These are phyloP conservation scores for Fragum fragum DNA, from an alignment of 2,888 invertebrate species.

Conservation along the genomic window DNA sequence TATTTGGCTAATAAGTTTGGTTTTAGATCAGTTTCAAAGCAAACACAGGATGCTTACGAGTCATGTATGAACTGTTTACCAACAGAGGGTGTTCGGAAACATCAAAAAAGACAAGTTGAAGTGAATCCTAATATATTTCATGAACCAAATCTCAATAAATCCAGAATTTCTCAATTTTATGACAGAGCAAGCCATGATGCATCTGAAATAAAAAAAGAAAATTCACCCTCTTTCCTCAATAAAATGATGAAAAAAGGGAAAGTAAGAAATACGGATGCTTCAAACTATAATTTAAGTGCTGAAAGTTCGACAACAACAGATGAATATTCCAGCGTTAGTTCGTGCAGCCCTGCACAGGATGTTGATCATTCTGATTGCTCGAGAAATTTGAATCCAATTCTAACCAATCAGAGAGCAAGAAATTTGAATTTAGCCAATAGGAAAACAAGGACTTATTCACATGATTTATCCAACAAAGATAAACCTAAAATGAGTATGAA, in stretches of 20 bases:
- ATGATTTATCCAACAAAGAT: no score
- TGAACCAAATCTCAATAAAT: neutral
- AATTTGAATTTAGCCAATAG: neutral
- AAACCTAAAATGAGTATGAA: no score
- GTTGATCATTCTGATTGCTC: neutral
- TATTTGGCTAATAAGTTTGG: conserved; percentile 55
- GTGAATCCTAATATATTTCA: conserved; percentile 1
- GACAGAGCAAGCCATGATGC: no score
- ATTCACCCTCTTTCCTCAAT: no score
- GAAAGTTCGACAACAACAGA: neutral
- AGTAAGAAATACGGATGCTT: neutral
- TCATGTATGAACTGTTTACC: neutral
- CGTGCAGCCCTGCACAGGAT: neutral
- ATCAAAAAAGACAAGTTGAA: neutral
- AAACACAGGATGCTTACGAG: neutral
- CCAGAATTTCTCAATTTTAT: neutral
- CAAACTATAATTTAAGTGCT: neutral
- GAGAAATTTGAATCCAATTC: neutral
- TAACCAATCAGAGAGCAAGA: neutral
- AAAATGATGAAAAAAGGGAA: neutral
- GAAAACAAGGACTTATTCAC: neutral
- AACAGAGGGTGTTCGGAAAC: neutral
- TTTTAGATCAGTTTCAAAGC: conserved; percentile 29
- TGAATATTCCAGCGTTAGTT: neutral
- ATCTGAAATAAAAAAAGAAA: no score